These are phyloP conservation scores for Acanthurus lineatus DNA, from an alignment of 2,797 vertebrate genomes.

Conservation along the genomic window DNA sequence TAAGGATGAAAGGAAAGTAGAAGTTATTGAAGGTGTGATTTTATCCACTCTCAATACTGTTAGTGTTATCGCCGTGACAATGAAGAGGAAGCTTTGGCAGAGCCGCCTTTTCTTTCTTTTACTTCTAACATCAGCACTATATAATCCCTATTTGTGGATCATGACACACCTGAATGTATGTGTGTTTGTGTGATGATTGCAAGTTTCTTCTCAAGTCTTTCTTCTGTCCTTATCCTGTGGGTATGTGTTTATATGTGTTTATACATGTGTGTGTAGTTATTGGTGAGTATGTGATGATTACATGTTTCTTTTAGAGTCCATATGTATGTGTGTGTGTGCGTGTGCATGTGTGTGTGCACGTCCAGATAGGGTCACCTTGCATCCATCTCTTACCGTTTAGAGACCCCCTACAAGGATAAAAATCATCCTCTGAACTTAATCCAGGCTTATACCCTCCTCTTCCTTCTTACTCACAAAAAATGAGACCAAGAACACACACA, in stretches of 20 bases:
- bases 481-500: not conserved
- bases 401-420: conserved; percentile 86
- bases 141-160: conserved; percentile 80
- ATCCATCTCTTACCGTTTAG: conserved; percentile 81
- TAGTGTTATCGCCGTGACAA: conserved; percentile 79
- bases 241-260: conserved; percentile 47
- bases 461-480: conserved; percentile 67
- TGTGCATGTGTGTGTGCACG: conserved; percentile 46
- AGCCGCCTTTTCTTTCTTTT: conserved; percentile 72
- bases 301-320: conserved; percentile 37
- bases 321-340: conserved; percentile 36
- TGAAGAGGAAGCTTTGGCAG: conserved; percentile 69
- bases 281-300: conserved; percentile 37
- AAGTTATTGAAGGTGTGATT: conserved; percentile 69
- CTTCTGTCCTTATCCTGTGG: conserved; percentile 41
- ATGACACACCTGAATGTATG: conserved; percentile 68
- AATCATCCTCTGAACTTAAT: conserved; percentile 85
- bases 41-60: conserved; percentile 73
- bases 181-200: conserved; percentile 54
- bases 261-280: conserved; percentile 50
- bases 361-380: conserved; percentile 85
- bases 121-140: conserved; percentile 82
- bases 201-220: conserved; percentile 46
- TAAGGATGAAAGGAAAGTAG: conserved; percentile 51
- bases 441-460: conserved; percentile 83